Evolutionary conservation across 2,888 invertebrate species (phyloP).

Genomic region (Flexamia atlantica): DNA sequence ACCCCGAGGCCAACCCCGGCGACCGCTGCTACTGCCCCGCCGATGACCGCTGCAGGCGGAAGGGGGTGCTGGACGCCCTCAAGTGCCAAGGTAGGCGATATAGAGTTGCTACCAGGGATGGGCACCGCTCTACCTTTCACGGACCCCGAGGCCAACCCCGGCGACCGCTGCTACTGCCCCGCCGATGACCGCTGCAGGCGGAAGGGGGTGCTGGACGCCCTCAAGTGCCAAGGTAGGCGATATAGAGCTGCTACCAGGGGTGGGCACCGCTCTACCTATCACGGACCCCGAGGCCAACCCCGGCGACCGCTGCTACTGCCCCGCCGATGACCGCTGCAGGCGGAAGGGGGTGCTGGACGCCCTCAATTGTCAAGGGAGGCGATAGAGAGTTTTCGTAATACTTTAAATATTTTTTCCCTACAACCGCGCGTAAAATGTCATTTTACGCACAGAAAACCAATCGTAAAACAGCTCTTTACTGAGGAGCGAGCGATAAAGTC

Average conservation of each 20-base stretch:
- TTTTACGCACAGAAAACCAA: too few species aligned
- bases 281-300: constrained; percentile 82
- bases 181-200: constrained; percentile 81
- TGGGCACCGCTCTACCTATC: constrained; percentile 79
- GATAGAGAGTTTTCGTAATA: too few species aligned
- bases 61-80: constrained; percentile 84
- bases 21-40: constrained; percentile 80
- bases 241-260: too few species aligned
- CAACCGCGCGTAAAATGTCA: too few species aligned
- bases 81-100: constrained; percentile 73
- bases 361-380: constrained; percentile 75
- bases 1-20: constrained; percentile 78
- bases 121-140: constrained; percentile 81
- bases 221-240: constrained; percentile 75
- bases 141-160: constrained; percentile 79
- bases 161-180: constrained; percentile 79
- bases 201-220: constrained; percentile 85
- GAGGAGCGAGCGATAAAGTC: too few species aligned
- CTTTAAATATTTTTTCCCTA: too few species aligned
- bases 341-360: constrained; percentile 85
- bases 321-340: constrained; percentile 81
- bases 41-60: constrained; percentile 81
- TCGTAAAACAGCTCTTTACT: too few species aligned
- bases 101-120: background rate
- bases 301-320: constrained; percentile 79